Evolutionary conservation across 2,797 vertebrate genomes (phyloP), one percentile per base, ranked within the genome.

Genomic region (Carapus acus): DNA sequence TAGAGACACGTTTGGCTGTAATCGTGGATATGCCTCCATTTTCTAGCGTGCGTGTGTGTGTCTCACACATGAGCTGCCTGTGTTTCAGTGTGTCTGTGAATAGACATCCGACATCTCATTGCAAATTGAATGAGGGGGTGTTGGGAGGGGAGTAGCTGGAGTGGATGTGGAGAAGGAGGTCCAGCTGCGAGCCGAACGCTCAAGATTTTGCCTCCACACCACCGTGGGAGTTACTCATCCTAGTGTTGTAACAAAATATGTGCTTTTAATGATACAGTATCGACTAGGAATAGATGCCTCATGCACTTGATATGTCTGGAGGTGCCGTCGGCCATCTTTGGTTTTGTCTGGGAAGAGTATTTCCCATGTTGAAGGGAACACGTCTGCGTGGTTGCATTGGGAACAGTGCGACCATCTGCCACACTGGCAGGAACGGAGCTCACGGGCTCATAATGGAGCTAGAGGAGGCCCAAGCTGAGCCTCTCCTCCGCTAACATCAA

Each of bases 171-270:
- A 47, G 43, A 65, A 67, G 67, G 66, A 69, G 64, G 19, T 76
- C 44, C 76, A 80, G 76, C 69, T 81, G 74, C 59, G 65, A 66
- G 63, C 70, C 67, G 52, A 43, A 56, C 27, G 51, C 15, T 33
- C 31, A 33, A 22, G 12, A 15, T 42, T 42, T 21, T 11, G 15
- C 13, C 12, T 7, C 19, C 40, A 14, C 20, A 13, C 6, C 31
- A 33, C 12, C 4, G 19, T 20, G 15, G 19, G 12, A 11, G 18
- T 39, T 7, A 9, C 3, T 6, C 17, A 11, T 3, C 13, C 8
- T 19, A 40, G 38, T 11, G 20, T 40, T 19, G 3, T 40, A 8
- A 19, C 38, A 13, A 36, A 15, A 36, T 33, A 33, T 33, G 31
- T 12, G n/a, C n/a, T n/a, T n/a, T n/a, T 27, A 27, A 5, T 27